Conservation (phyloP, 2,888 invertebrate genomes). For the Eilema depressum region DNA sequence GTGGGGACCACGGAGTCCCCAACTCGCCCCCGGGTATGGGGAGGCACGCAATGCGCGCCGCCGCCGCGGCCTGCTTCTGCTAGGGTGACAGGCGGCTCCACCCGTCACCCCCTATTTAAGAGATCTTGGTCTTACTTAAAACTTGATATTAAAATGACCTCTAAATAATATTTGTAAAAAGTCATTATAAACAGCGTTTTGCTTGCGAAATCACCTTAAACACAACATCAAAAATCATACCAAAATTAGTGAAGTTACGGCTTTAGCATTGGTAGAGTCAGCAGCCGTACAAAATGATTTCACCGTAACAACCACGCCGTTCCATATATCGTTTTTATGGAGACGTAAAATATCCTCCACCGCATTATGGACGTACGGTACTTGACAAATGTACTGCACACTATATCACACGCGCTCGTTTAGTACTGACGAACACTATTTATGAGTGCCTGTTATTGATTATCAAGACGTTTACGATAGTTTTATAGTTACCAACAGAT, state of each 20-base stretch:
- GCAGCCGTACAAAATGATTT: conserved; percentile 14
- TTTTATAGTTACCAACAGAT: background rate
- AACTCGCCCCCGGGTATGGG: no score
- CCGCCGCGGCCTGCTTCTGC: no score
- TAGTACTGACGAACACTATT: conserved; percentile 16
- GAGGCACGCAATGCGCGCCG: no score
- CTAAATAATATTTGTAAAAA: background rate
- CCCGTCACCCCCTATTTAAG: no score
- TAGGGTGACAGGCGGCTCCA: no score
- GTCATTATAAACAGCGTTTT: background rate
- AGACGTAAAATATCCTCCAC: conserved; percentile 20
- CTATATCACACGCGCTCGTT: conserved; percentile 20
- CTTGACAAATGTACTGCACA: conserved; percentile 22
- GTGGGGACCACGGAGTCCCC: no score
- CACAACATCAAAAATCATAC: no score
- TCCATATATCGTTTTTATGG: conserved; percentile 25
- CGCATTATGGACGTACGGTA: conserved; percentile 10
- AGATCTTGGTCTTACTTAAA: no score
- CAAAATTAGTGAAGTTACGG: background rate
- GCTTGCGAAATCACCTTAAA: no score
- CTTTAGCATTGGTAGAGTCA: background rate
- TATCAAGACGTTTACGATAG: conserved; percentile 10
- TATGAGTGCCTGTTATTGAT: conserved; percentile 15
- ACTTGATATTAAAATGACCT: no score
- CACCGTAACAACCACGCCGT: conserved; percentile 11